Evolutionary conservation across 2,113 vertebrate species (phyloP).

Genomic region (Gorsachius goisagi): DNA sequence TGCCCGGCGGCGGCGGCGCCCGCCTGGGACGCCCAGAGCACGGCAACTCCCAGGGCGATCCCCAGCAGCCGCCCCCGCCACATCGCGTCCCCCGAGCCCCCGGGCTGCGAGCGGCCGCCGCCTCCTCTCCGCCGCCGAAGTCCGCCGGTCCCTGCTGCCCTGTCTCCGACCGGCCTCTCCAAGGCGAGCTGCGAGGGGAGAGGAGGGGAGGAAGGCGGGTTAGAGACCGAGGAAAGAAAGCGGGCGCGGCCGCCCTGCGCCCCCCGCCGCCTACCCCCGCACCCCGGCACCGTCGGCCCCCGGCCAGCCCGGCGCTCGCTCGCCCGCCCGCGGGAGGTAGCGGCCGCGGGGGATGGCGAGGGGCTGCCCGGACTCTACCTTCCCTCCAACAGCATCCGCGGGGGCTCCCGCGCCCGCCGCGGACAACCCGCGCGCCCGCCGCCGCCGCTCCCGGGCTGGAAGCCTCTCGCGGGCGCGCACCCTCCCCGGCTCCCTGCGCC

Average conservation of each 20-base stretch:
- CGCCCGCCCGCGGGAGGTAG: neutral
- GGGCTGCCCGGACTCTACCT: neutral
- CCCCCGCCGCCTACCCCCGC: neutral
- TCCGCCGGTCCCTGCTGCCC: neutral
- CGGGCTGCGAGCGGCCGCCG: slow-evolving; percentile 26
- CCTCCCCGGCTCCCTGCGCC: neutral
- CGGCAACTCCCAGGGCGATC: slow-evolving; percentile 80
- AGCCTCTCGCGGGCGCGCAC: neutral
- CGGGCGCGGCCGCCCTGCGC: neutral
- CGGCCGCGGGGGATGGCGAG: neutral
- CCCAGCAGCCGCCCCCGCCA: slow-evolving; percentile 79
- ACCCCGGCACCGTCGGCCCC: neutral
- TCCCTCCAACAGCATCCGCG: neutral
- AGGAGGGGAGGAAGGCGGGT: neutral
- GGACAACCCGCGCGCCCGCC: neutral
- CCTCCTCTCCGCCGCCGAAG: neutral
- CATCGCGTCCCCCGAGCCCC: slow-evolving; percentile 66
- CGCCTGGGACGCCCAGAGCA: slow-evolving; percentile 76
- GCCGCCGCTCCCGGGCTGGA: neutral
- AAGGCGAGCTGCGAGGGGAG: neutral
- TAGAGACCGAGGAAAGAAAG: neutral
- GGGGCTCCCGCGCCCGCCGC: neutral
- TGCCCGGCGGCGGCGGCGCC: slow-evolving; percentile 67
- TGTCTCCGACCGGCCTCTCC: neutral
- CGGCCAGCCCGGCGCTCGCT: neutral